These are phyloP conservation scores for Trematocara nigrifrons DNA, from an alignment of 2,113 vertebrate species.

Conservation along the genomic window DNA sequence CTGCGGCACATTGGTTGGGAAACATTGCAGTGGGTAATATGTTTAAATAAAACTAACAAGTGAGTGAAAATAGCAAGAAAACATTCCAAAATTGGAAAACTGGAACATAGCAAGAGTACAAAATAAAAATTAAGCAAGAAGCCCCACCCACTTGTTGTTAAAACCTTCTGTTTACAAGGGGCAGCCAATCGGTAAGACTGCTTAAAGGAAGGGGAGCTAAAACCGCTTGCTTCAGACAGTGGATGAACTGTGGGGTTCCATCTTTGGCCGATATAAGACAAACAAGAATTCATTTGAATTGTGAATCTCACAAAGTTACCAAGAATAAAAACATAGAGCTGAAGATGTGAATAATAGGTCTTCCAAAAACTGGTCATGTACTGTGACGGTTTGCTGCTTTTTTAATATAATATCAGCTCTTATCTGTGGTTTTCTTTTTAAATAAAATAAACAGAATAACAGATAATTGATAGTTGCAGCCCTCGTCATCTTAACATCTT, in stretches of 20 bases:
- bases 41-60: neutral
- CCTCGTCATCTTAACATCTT: neutral
- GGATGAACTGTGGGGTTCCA: neutral
- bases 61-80: neutral
- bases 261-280: neutral
- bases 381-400: neutral
- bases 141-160: neutral
- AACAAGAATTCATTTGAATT: neutral
- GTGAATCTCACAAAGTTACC: neutral
- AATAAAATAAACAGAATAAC: neutral
- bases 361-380: neutral
- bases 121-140: neutral
- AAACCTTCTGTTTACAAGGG: neutral
- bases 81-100: neutral
- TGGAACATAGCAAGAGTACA: neutral
- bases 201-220: neutral
- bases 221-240: neutral
- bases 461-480: neutral
- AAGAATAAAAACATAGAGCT: accelerated
- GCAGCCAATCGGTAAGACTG: neutral
- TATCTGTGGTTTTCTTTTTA: accelerated
- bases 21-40: neutral
- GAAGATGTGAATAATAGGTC: neutral
- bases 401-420: neutral
- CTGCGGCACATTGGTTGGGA: accelerated